Base-by-base conservation (phyloP, 2,797 vertebrate species). In the Apodemus agrarius region DNA sequence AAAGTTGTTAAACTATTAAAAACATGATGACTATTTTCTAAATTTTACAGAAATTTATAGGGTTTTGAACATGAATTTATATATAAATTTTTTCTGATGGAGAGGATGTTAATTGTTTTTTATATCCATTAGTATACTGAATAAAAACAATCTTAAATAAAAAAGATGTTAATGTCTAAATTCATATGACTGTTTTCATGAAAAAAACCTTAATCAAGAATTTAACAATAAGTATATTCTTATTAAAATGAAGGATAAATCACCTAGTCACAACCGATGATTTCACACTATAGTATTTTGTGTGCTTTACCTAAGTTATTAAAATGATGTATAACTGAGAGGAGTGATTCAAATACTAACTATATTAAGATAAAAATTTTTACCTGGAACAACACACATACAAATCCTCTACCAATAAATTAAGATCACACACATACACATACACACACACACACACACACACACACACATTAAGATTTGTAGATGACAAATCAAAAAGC, bases 401-500 rank as follows among this genome's bases (percentile, higher is more conserved):
- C 0, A 88, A 88, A 72, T 40, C 31, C 72, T 92, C 31, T 43
- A 52, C 13, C 75, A 57, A 94, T 43, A 52, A 78, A 24, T 63
- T 43, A 67, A 94, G 83, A 86, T 80, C 40, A 93, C 40, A 6
- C 37, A 78, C 31, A 91, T 82, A 89, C 40, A 61, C 7, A 61
- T 22, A 61, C 59, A 61, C 59, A 67, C 43, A 65, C 2, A 65
- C 12, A 65, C 6, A 65, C 11, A 65, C 1, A 31, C 8, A 63
- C 34, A 72, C 3, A 37, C 69, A 37, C n/a, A 21, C 19, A 72
- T 21, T 67, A 74, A 93, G 69, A 81, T 65, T 75, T 97, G 57
- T 95, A 22, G 6, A 63, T 92, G 92, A 93, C 6, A 92, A 90
- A 88, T 94, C 46, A 83, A 63, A 85, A 90, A 37, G 5, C 10